Evolutionary conservation across 2,888 invertebrate genomes (phyloP).

Genomic region (Ochropleura leucogaster): DNA sequence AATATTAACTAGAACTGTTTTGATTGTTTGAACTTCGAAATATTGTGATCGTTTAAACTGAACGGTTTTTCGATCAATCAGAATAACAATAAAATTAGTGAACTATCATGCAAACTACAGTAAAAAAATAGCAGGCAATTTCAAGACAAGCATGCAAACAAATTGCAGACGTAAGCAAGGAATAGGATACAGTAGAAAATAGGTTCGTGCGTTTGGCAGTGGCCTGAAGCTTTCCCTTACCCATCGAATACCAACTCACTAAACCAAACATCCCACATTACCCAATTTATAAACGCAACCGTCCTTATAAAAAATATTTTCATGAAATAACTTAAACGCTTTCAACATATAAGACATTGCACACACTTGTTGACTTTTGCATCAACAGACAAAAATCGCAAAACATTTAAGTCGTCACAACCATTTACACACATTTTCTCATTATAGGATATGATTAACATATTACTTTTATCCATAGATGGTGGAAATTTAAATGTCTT

Average conservation of each 20-base stretch:
- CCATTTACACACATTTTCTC: conserved; percentile 35
- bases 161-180: conserved; percentile 33
- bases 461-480: conserved; percentile 4
- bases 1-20: conserved; percentile 9
- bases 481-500: neutral
- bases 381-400: conserved; percentile 42
- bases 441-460: conserved; percentile 8
- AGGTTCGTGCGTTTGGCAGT: conserved; percentile 55
- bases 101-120: conserved; percentile 20
- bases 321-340: conserved; percentile 25
- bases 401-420: conserved; percentile 47
- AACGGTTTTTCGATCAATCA: conserved; percentile 4
- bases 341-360: conserved; percentile 41
- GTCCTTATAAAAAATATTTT: conserved; percentile 4
- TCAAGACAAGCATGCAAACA: conserved; percentile 39
- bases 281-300: conserved; percentile 5
- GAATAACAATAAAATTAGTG: neutral
- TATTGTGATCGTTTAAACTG: conserved; percentile 10
- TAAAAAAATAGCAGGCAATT: conserved; percentile 17
- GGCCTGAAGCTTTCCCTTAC: conserved; percentile 26
- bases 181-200: conserved; percentile 11
- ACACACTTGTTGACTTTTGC: conserved; percentile 35
- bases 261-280: conserved; percentile 17
- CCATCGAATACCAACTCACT: conserved; percentile 16
- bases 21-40: conserved; percentile 3